Conservation (phyloP, 2,797 vertebrate species). For the Characodon lateralis region DNA sequence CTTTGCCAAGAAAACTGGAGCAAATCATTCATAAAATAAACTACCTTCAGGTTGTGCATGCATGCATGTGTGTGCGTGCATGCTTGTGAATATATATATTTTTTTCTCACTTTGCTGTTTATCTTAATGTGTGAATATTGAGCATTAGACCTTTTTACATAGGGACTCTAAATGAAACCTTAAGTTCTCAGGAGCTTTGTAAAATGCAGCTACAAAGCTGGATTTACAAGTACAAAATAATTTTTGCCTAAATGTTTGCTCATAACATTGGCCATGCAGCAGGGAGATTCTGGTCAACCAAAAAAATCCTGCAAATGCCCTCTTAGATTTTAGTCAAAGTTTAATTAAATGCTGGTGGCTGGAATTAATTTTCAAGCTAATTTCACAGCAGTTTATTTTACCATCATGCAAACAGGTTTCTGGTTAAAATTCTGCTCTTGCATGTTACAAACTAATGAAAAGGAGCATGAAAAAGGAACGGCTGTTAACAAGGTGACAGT, state of each 20-base stretch:
- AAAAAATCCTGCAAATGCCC: neutral
- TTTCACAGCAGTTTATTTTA: slow-evolving; percentile 19
- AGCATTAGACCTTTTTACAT: neutral
- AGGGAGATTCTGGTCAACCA: neutral
- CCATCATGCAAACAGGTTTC: neutral
- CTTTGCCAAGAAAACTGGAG: no score
- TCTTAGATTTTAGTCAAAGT: slow-evolving; percentile 2
- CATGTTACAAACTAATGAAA: slow-evolving; percentile 14
- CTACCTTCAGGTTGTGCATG: no score
- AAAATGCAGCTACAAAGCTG: neutral
- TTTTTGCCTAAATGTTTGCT: neutral
- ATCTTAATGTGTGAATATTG: no score
- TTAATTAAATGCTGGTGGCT: slow-evolving; percentile 1
- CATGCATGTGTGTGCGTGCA: no score
- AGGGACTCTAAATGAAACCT: neutral
- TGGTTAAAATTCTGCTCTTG: slow-evolving; percentile 18
- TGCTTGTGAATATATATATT: no score
- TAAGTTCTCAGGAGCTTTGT: neutral
- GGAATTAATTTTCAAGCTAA: slow-evolving; percentile 15
- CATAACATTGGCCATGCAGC: neutral
- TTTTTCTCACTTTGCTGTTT: no score
- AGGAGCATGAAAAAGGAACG: slow-evolving; percentile 10
- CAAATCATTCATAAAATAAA: no score
- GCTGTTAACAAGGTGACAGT: slow-evolving; percentile 14
- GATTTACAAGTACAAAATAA: neutral